Base-by-base conservation (phyloP, 2,113 vertebrate genomes). In the Esox niger region DNA sequence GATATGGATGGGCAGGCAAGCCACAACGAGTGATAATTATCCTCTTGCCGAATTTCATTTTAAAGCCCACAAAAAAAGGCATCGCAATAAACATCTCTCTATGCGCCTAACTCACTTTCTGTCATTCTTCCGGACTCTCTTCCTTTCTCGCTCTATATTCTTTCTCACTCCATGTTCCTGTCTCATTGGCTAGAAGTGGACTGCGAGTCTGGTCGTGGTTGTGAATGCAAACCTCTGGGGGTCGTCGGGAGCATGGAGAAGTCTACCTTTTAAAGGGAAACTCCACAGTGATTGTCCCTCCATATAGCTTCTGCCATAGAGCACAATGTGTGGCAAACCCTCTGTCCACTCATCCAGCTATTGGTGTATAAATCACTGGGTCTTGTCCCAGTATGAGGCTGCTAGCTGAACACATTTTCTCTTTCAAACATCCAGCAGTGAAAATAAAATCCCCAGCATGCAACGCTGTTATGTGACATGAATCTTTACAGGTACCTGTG, bases 11-110 rank as follows among this genome's bases (percentile, higher is more conserved):
- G 35, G 29, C 25, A 31, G 77, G 23, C 68, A 20, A 54, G 62
- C 72, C 73, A 62, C 68, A 81, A 62, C 32, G 52, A 63, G 26
- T 63, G 79, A 84, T 82, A 64, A 72, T 81, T 80, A 82, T 88
- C 80, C 58, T 29, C 55, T 49, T 26, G 56, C 23, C 62, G 64
- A 15, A 66, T 82, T 74, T 78, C 56, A 62, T 69, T 76, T 76
- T 55, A 30, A 72, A 38, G 79, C 64, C 23, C 6, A 4, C 0
- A 0, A 73, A 58, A 73, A 79, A 63, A n/a, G 69, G 62, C 74
- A 67, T 55, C 69, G 76, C 69, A 68, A 69, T 35, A 64, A 64
- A 71, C 74, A 68, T 83, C 52, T 68, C 64, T 76, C 59, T 55
- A 38, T 13, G 35, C 69, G 55, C 58, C 27, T 1, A 43, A 20